Evolutionary conservation across 2,113 vertebrate species (phyloP), one percentile per base, ranked within the genome.

Genomic region (Aspiorhynchus laticeps): DNA sequence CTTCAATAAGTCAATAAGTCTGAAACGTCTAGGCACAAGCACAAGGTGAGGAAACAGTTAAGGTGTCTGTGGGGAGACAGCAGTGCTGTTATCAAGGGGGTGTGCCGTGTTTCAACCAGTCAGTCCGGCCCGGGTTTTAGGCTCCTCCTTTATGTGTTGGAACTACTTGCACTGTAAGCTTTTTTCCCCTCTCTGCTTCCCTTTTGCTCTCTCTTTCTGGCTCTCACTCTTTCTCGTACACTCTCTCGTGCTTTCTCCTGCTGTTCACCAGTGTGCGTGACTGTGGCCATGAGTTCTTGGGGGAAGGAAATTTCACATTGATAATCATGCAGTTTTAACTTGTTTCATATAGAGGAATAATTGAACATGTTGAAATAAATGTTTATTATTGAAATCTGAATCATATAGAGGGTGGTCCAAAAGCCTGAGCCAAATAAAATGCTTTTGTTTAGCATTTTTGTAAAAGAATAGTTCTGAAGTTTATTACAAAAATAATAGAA

Each of bases 61-160:
- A 91, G 80, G 79, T 91, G 91, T 89, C 87, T 92, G 86, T 87
- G 90, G 91, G 87, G 90, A 91, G 88, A 69, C 61, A 87, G 87
- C 75, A 53, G 79, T 1, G 33, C 46, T 74, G 87, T 79, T 77
- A 31, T 65, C 43, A 67, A 84, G 74, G 90, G 76, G 88, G 86
- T 91, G 88, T 90, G 89, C 86, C 74, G 8, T 11, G 65, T 87
- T 85, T 76, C 26, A 63, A 73, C 78, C 75, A 73, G 33, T 67
- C 77, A 78, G n/a, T 91, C 94, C 90, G 69, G 78, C 87, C 89
- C 93, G 36, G 90, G 90, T 92, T 93, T 94, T 93, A 87, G 48
- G 75, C 83, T 87, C 71, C 85, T 19, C 53, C 61, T 51, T 87
- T 41, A 10, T 15, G 31, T 74, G 89, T 90, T 93, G 93, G 92